Conservation (phyloP, 1,140 invertebrate genomes). For the Carposina sasakii region DNA sequence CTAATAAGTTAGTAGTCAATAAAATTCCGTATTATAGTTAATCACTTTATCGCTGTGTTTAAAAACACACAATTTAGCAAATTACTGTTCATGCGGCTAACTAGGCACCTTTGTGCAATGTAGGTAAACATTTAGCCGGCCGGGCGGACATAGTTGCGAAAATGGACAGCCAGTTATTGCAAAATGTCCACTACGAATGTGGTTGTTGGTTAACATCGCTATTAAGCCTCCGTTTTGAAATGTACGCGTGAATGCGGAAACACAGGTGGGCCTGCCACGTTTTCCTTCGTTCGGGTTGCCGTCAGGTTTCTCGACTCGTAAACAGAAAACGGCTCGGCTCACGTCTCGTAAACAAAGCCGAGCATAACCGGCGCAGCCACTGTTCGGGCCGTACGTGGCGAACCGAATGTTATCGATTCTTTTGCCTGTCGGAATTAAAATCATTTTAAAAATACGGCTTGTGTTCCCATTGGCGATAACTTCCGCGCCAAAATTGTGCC, state of each 20-base stretch:
- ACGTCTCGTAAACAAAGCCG: neutral
- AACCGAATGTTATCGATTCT: conserved; percentile 11
- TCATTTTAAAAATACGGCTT: too few relatives aligned
- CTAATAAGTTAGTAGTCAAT: too few relatives aligned
- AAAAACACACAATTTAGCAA: too few relatives aligned
- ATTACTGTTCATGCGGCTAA: too few relatives aligned
- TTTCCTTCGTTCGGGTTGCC: conserved; percentile 40
- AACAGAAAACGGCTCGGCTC: conserved; percentile 43
- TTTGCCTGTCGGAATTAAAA: too few relatives aligned
- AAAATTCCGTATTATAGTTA: too few relatives aligned
- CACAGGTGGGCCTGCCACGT: conserved; percentile 33
- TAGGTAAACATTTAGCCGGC: conserved; percentile 2
- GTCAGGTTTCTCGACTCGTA: conserved; percentile 38
- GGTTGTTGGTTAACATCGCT: conserved; percentile 37
- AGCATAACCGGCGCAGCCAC: conserved; percentile 56
- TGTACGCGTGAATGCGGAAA: conserved; percentile 46
- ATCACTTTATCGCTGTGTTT: too few relatives aligned
- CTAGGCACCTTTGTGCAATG: too few relatives aligned
- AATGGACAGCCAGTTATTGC: conserved; percentile 47
- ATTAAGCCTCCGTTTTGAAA: conserved; percentile 54
- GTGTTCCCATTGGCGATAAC: conserved; percentile 23
- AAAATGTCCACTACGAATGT: conserved; percentile 27
- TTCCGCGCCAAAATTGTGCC: conserved; percentile 35
- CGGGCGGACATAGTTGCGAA: conserved; percentile 39
- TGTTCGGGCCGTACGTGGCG: conserved; percentile 50